Conservation (phyloP, 2,797 vertebrate genomes). For the Caiman crocodilus region DNA sequence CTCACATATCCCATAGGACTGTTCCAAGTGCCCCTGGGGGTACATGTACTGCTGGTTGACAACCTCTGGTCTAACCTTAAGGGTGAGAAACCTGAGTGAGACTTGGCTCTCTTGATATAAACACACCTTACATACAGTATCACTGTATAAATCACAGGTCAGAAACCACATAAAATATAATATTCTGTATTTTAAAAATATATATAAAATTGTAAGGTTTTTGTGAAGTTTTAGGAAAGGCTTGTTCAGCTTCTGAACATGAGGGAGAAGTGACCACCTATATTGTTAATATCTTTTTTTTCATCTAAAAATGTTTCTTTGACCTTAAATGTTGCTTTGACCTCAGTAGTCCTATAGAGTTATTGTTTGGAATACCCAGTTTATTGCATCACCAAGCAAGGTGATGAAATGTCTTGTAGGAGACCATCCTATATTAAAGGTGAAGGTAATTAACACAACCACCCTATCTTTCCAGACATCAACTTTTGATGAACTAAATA, state of each 20-base stretch:
- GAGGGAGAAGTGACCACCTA: fast-evolving
- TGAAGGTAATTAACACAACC: background rate
- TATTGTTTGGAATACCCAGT: background rate
- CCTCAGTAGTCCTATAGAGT: background rate
- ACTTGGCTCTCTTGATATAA: background rate
- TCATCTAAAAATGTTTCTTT: too few species aligned
- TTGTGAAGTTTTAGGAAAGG: background rate
- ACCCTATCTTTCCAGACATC: background rate
- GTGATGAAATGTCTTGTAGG: background rate
- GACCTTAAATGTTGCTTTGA: background rate
- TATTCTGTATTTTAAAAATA: background rate
- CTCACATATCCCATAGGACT: too few species aligned
- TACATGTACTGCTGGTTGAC: too few species aligned
- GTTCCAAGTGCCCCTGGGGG: too few species aligned
- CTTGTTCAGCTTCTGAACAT: fast-evolving
- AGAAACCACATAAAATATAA: fast-evolving
- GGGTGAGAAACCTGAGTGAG: background rate
- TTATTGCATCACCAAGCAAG: background rate
- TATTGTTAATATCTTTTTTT: too few species aligned
- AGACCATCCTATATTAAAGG: background rate
- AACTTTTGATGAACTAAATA: background rate
- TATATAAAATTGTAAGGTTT: background rate
- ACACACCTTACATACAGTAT: fast-evolving
- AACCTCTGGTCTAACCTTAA: background rate
- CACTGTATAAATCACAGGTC: background rate